Conservation (phyloP, 1,140 invertebrate species). For the Heliothis virescens region DNA sequence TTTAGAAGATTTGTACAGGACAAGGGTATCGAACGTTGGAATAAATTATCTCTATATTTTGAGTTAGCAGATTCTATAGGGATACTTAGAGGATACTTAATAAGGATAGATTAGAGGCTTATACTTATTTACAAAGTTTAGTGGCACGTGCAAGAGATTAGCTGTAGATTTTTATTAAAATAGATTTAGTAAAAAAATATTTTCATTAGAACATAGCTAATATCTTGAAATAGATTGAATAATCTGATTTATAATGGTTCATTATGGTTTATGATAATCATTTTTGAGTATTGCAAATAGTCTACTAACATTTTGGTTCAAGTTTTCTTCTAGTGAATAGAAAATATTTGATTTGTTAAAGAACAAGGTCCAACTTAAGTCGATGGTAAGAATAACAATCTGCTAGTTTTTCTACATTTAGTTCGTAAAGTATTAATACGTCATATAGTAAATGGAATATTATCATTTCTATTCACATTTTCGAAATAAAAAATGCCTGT, state of each 20-base stretch:
- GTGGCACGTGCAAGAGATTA: slow-evolving; percentile 6
- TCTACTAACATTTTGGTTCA: slow-evolving; percentile 18
- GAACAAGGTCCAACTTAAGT: slow-evolving; percentile 51
- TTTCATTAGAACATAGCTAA: no score
- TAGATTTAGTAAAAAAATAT: no score
- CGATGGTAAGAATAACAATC: slow-evolving; percentile 51
- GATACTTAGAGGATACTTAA: no score
- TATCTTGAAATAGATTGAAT: no score
- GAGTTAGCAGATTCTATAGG: no score
- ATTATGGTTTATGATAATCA: background rate
- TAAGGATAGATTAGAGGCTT: no score
- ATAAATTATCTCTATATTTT: slow-evolving; percentile 20
- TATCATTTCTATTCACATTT: background rate
- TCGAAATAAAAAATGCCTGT: no score
- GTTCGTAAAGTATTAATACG: background rate
- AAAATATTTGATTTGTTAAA: slow-evolving; percentile 62
- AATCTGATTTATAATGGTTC: no score
- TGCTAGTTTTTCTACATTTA: background rate
- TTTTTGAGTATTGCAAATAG: slow-evolving; percentile 10
- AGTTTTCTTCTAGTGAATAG: slow-evolving; percentile 46
- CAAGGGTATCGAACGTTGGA: slow-evolving; percentile 3
- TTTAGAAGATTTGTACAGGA: slow-evolving; percentile 47
- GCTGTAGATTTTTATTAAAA: background rate
- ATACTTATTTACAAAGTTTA: slow-evolving; percentile 34
- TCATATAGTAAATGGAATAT: background rate